Evolutionary conservation across 2,113 vertebrate genomes (phyloP).

Genomic region (Lagenorhynchus albirostris): DNA sequence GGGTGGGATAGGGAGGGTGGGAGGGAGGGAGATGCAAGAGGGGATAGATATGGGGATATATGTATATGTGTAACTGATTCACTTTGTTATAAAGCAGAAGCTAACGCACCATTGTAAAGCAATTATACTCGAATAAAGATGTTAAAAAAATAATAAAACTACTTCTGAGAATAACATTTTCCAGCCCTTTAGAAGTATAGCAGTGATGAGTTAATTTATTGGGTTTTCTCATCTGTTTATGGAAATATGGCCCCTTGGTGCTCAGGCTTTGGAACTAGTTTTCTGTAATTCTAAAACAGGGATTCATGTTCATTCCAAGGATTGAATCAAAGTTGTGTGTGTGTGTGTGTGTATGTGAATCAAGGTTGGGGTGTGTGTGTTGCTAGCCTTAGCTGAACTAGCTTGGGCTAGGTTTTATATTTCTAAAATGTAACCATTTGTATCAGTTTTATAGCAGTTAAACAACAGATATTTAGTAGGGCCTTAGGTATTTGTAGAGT

Average conservation of each 20-base stretch:
- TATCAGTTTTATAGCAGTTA: neutral
- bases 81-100: no score
- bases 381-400: neutral
- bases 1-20: no score
- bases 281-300: neutral
- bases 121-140: no score
- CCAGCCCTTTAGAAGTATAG: neutral
- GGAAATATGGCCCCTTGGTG: neutral
- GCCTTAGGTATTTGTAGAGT: neutral
- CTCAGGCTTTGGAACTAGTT: neutral
- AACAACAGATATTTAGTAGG: neutral
- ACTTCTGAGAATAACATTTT: conserved; percentile 1
- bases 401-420: neutral
- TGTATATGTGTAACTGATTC: no score
- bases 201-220: neutral
- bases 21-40: no score
- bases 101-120: no score
- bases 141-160: neutral
- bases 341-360: neutral
- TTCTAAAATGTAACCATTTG: neutral
- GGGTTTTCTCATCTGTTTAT: neutral
- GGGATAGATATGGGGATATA: no score
- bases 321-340: neutral
- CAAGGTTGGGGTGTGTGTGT: neutral
- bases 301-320: neutral